Evolutionary conservation across 2,888 invertebrate genomes (phyloP).

Genomic region (Orthosia gothica): DNA sequence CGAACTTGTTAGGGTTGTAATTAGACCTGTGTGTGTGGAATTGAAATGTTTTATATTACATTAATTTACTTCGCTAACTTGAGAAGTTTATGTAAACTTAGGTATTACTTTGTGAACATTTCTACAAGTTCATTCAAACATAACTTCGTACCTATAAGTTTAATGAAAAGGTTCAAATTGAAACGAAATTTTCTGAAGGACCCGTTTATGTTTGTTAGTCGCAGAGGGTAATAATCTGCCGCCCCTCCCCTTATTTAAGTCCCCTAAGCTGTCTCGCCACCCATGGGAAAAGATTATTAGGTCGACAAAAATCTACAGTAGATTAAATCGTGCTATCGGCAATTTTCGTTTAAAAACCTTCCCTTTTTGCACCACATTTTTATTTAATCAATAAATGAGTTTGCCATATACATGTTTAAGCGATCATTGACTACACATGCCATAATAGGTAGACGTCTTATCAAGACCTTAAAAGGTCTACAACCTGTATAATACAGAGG

Average conservation of each 20-base stretch:
- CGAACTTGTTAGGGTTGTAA: constrained; percentile 39
- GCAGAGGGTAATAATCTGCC: constrained; percentile 28
- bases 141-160: constrained; percentile 14
- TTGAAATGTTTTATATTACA: constrained; percentile 42
- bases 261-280: constrained; percentile 34
- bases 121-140: constrained; percentile 18
- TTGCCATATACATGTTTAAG: not conserved
- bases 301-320: constrained; percentile 56
- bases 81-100: constrained; percentile 40
- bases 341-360: constrained; percentile 36
- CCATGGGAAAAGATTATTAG: constrained; percentile 48
- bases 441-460: not conserved
- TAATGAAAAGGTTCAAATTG: constrained; percentile 1
- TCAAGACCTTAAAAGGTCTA: not conserved
- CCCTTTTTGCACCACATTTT: constrained; percentile 3
- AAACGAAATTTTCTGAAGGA: constrained; percentile 3
- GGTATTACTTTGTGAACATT: constrained; percentile 17
- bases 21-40: constrained; percentile 31
- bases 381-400: not conserved
- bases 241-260: constrained; percentile 32
- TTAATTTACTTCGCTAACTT: constrained; percentile 30
- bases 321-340: constrained; percentile 51
- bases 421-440: not conserved
- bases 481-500: not conserved
- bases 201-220: constrained; percentile 22